Conservation (phyloP, 1,140 invertebrate genomes). For the Coptotermes formosanus region DNA sequence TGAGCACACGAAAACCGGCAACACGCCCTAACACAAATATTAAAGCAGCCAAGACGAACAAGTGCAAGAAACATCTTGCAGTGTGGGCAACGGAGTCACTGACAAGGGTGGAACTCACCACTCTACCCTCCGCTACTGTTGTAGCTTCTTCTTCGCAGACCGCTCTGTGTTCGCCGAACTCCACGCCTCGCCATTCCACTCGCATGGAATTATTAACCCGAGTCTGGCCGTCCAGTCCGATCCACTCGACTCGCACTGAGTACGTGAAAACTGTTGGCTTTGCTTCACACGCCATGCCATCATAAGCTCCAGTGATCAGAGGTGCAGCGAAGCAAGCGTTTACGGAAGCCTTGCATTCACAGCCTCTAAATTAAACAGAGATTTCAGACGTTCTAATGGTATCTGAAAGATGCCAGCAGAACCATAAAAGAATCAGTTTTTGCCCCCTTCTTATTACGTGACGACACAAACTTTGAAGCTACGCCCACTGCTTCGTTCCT, state of each 20-base stretch:
- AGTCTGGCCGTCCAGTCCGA: conserved; percentile 27
- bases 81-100: background rate
- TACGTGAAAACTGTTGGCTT: conserved; percentile 2
- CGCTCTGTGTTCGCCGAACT: conserved; percentile 21
- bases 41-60: conserved; percentile 16
- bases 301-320: background rate
- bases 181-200: conserved; percentile 20
- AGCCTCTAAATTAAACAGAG: no score
- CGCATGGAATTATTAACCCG: conserved; percentile 28
- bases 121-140: background rate
- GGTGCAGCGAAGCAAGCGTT: no score
- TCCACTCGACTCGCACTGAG: conserved; percentile 32
- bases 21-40: background rate
- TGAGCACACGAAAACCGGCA: background rate
- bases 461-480: no score
- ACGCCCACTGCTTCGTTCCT: no score
- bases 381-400: no score
- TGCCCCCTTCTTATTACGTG: no score
- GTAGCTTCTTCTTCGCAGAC: conserved; percentile 12
- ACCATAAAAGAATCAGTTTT: no score
- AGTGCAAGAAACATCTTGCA: conserved; percentile 20
- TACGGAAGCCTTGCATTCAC: no score
- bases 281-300: conserved; percentile 26
- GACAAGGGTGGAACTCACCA: background rate
- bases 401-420: no score